Evolutionary conservation across 2,113 vertebrate genomes (phyloP).

Genomic region (Aegypius monachus): DNA sequence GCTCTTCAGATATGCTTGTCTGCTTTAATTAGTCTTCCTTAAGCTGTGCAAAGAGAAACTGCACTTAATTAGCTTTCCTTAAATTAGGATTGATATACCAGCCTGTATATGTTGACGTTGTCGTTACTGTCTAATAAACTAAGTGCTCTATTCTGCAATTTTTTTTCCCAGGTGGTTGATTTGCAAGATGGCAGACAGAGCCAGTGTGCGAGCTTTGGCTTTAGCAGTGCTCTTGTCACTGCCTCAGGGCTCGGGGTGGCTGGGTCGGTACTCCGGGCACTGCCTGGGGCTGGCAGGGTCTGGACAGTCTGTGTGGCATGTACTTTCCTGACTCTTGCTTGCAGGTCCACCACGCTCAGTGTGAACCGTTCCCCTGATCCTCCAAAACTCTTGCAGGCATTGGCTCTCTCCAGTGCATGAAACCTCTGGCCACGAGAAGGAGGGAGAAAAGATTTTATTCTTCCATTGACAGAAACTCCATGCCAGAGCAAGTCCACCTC

Average conservation of each 20-base stretch:
- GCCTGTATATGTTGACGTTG: background rate
- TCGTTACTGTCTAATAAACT: background rate
- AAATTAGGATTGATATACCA: conserved; percentile 54
- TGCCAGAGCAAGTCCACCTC: background rate
- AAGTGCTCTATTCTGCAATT: background rate
- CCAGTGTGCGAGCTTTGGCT: background rate
- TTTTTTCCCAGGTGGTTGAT: background rate
- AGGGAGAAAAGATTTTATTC: background rate
- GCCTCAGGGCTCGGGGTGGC: background rate
- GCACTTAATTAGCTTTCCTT: conserved; percentile 43
- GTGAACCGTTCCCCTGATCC: rapidly evolving
- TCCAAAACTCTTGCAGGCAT: background rate
- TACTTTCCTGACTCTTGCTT: background rate
- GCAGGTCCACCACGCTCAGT: background rate
- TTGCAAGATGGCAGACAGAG: background rate
- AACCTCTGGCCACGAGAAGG: background rate
- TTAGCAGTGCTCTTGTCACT: background rate
- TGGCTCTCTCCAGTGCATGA: background rate
- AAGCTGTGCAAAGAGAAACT: background rate
- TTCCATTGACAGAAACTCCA: background rate
- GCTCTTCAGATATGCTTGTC: conserved; percentile 7
- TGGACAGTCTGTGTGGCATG: background rate
- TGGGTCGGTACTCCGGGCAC: background rate
- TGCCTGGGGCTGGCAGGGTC: background rate
- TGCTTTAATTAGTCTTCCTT: conserved; percentile 34